Conservation (phyloP, 92 coral and sea anemone genomes). For the Epizoanthus rinbou region DNA sequence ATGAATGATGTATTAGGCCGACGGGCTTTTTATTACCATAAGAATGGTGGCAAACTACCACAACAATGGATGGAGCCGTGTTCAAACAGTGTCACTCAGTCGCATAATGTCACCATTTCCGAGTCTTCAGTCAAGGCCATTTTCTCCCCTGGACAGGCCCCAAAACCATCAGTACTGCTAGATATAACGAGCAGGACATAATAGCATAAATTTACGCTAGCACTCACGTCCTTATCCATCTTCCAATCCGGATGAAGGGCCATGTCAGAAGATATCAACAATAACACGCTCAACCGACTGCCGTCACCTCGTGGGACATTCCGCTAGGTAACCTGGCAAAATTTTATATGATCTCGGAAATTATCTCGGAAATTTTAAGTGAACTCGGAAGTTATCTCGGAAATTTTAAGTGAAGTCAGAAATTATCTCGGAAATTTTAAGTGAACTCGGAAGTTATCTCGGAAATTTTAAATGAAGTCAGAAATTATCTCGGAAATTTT, state of each 20-base stretch:
- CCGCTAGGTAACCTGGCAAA: no score
- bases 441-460: no score
- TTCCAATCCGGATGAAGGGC: not conserved
- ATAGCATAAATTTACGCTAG: conserved; percentile 4
- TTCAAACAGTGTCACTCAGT: conserved; percentile 4
- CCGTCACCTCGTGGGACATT: not conserved
- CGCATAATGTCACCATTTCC: conserved; percentile 11
- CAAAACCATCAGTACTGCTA: not conserved
- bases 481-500: no score
- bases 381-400: no score
- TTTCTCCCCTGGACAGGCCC: conserved; percentile 8
- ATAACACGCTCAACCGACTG: conserved; percentile 1
- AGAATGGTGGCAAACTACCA: conserved; percentile 1
- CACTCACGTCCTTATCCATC: conserved; percentile 7
- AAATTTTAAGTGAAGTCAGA: no score
- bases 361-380: no score
- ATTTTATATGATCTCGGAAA: not conserved
- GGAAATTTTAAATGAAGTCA: no score
- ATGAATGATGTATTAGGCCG: conserved; percentile 1
- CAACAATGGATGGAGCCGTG: conserved; percentile 3
- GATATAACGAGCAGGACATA: conserved; percentile 3
- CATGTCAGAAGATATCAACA: not conserved
- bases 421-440: no score
- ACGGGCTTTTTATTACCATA: conserved; percentile 5
- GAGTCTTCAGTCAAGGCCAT: conserved; percentile 2